Evolutionary conservation across 2,888 invertebrate species (phyloP).

Genomic region (Clunio marinus): DNA sequence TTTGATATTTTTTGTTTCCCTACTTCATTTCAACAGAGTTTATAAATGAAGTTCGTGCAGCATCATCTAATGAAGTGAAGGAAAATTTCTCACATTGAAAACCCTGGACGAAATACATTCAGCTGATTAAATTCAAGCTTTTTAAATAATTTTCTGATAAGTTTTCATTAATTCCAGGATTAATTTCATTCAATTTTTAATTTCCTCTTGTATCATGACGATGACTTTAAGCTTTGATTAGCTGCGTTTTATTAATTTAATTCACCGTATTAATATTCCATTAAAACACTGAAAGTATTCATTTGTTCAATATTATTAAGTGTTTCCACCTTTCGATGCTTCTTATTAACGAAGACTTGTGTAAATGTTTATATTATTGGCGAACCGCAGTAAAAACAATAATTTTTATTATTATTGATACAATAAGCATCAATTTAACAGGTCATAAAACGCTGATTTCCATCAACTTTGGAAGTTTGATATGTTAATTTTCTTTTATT

Average conservation of each 20-base stretch:
- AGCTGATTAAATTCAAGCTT: not conserved
- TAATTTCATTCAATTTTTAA: not conserved
- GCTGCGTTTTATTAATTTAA: not conserved
- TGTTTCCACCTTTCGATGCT: not conserved
- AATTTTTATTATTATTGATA: constrained; percentile 33
- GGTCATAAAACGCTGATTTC: constrained; percentile 30
- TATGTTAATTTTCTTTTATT: constrained; percentile 39
- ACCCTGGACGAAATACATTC: not conserved
- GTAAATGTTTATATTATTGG: constrained; percentile 12
- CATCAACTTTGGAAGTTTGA: constrained; percentile 29
- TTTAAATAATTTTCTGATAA: no score
- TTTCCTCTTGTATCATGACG: not conserved
- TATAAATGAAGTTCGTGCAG: not conserved
- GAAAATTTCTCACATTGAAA: not conserved
- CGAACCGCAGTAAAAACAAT: constrained; percentile 20
- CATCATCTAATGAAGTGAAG: not conserved
- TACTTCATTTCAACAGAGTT: not conserved
- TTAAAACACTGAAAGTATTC: no score
- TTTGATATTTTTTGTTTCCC: not conserved
- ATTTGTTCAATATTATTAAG: not conserved
- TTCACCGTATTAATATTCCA: not conserved
- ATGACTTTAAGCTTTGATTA: not conserved
- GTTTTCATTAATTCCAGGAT: not conserved
- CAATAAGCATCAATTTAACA: constrained; percentile 38
- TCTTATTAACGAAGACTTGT: not conserved